Base-by-base conservation (phyloP, 2,113 vertebrate species). In the Vidua chalybeata region DNA sequence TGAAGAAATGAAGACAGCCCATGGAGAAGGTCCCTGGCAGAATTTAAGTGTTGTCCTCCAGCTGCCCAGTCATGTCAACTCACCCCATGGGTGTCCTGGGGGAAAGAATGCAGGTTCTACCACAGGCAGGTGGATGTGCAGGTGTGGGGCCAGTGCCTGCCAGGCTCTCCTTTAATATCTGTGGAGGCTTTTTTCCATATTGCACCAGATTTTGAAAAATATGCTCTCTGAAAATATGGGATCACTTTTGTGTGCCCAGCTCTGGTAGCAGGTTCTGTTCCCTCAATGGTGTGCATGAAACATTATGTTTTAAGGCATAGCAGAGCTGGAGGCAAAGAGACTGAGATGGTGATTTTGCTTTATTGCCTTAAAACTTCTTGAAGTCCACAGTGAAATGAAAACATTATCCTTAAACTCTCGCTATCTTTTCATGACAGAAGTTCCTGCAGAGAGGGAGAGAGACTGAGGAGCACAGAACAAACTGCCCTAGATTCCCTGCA, bases 61-160 rank as follows among this genome's bases (percentile, higher is more conserved):
- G 61, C 22, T 77, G 23, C 49, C 43, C 7, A 7, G 30, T 24
- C 45, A 52, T 24, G 23, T 49, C 41, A 62, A 1, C 2, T 48
- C 31, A n/a, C 3, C 10, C 27, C 23, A 39, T 0, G 4, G 16
- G 13, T 35, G 22, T 61, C 41, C 49, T 1, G 3, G 62, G 66
- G 26, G 22, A 66, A 75, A 28, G 54, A 90, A 68, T 10, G 15
- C 20, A 74, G 20, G 11, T 27, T 28, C 52, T 58, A 6, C 30
- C 18, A 43, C 1, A 17, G 30, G 27, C 30, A 83, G 45, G 23
- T 35, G 21, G 33, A 18, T 64, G 18, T 30, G n/a, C 35, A 68
- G 52, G 48, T 75, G 22, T 62, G 54, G 33, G 28, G 8, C 28
- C n/a, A 13, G 7, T 0, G 7, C 27, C 37, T 92, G 20, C 14